Base-by-base conservation (phyloP, 2,797 vertebrate species). In the Argya squamiceps region DNA sequence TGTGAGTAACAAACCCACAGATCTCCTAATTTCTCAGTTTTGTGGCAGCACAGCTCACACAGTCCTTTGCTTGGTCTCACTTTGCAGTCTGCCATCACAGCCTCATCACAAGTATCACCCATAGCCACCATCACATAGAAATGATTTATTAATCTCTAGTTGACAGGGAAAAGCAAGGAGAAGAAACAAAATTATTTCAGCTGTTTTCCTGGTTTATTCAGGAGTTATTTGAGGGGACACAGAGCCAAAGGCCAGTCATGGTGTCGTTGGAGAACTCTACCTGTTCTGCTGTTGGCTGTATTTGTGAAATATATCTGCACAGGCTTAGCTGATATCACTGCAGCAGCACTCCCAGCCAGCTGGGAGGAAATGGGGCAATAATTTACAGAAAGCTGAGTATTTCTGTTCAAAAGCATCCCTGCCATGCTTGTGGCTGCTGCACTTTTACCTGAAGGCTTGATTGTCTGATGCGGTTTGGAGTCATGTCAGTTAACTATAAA, bases 381-480 rank as follows among this genome's bases (percentile, higher is more conserved):
- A 69, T 94, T 95, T 93, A 44, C 94, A 86, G 79, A 32, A 89
- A 79, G 16, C 30, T 36, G 60, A 84, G 15, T 46, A 32, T 93
- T 96, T 96, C 77, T 95, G 79, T 84, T 91, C 64, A 86, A 85
- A 86, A 88, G 47, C 93, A 90, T 79, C 81, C 58, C 55, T 77
- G 85, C 34, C 73, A 71, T 58, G 70, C 63, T 92, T 36, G 70
- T 20, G 93, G 65, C 78, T 97, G 94, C 84, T 79, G 52, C 78
- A 16, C n/a, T 94, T 58, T 91, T 84, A 96, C 91, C 79, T 87
- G 52, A 84, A 88, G 88, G 92, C 92, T 86, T 55, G 81, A 77
- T 89, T 95, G 93, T 96, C 89, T 85, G 39, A 86, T 87, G 41
- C 43, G 74, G 67, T 95, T 95, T 70, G 68, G 62, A 96, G 74